Conservation (phyloP, 2,113 vertebrate genomes). For the Tenebrosternarchus preto region DNA sequence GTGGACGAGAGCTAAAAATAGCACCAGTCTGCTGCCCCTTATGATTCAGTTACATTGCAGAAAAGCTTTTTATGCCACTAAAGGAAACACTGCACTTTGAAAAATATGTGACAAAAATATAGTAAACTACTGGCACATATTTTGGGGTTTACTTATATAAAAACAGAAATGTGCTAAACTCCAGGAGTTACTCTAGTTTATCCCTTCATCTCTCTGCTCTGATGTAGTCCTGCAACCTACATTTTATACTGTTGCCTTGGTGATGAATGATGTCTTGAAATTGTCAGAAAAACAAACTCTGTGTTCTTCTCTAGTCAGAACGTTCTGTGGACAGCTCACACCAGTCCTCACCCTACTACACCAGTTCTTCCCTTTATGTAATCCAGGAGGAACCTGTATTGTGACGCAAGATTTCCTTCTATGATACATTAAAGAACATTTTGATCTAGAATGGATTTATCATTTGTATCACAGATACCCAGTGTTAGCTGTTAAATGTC, state of each 20-base stretch:
- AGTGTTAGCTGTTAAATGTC: neutral
- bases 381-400: neutral
- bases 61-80: slow-evolving; percentile 20
- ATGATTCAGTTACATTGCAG: slow-evolving; percentile 43
- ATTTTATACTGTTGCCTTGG: slow-evolving; percentile 58
- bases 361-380: neutral
- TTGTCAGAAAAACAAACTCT: slow-evolving; percentile 41
- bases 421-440: neutral
- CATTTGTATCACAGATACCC: neutral
- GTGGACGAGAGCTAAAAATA: slow-evolving; percentile 50
- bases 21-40: slow-evolving; percentile 21
- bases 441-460: neutral
- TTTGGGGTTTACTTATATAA: neutral
- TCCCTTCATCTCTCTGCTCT: slow-evolving; percentile 18
- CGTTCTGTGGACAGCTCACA: neutral
- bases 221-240: slow-evolving; percentile 48
- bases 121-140: neutral
- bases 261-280: slow-evolving; percentile 52
- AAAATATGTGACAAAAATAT: neutral
- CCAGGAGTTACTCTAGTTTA: slow-evolving; percentile 28
- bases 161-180: slow-evolving; percentile 32
- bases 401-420: neutral
- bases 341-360: slow-evolving; percentile 4
- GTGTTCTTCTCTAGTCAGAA: slow-evolving; percentile 36
- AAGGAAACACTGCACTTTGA: slow-evolving; percentile 1